A percentile compares a stretch with the other conserved stretches of the same genome.
These are phyloP conservation scores for Cercocebus atys DNA, from an alignment of 2,113 vertebrate species.

Conservation along the genomic window DNA sequence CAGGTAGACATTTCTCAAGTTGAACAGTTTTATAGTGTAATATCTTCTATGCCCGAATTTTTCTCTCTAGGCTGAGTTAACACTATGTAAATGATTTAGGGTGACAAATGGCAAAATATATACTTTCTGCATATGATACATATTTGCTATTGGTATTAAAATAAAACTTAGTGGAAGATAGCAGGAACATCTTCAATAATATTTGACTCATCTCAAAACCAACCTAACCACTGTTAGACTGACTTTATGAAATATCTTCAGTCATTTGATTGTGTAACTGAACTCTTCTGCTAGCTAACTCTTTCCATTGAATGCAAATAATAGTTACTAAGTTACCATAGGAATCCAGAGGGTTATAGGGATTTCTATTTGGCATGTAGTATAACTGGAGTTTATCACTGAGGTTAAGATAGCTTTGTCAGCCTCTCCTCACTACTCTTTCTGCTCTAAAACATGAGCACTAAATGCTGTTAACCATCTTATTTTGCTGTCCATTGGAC, in stretches of 20 bases:
- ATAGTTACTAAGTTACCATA: neutral
- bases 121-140: constrained; percentile 7
- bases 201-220: constrained; percentile 13
- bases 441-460: neutral
- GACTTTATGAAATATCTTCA: constrained; percentile 28
- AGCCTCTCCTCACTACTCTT: neutral
- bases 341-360: neutral
- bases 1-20: neutral
- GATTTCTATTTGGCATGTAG: neutral
- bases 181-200: neutral
- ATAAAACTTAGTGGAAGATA: neutral
- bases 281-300: neutral
- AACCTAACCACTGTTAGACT: neutral
- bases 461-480: neutral
- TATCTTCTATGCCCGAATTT: neutral
- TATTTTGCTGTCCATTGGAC: neutral
- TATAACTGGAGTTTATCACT: neutral
- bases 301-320: neutral
- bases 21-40: constrained; percentile 5
- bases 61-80: constrained; percentile 35
- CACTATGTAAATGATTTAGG: neutral
- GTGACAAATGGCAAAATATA: constrained; percentile 48
- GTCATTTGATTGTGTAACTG: neutral
- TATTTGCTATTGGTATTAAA: constrained; percentile 61
- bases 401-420: neutral